Percentiles rank a stretch among this genome's conserved stretches.
Evolutionary conservation across 2,888 invertebrate species (phyloP).

Genomic region (Melinopterus prodromus): DNA sequence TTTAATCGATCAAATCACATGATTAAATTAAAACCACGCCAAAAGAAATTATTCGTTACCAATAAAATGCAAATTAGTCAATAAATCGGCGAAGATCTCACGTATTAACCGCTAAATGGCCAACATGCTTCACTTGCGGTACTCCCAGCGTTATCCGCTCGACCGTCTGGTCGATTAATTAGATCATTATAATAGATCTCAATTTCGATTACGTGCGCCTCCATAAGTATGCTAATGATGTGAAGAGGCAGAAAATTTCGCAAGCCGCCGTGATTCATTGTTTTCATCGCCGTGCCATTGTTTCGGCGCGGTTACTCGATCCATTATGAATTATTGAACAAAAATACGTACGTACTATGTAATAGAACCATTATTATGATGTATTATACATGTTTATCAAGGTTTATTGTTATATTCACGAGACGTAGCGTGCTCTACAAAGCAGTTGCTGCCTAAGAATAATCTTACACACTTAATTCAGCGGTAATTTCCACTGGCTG

Average conservation of each 20-base stretch:
- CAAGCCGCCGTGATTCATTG: not conserved
- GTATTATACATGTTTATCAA: not conserved
- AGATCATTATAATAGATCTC: constrained; percentile 25
- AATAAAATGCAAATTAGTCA: too few relatives aligned
- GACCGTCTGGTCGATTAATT: constrained; percentile 17
- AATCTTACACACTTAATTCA: too few relatives aligned
- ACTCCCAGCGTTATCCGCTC: not conserved
- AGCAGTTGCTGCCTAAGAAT: too few relatives aligned
- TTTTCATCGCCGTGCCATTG: not conserved
- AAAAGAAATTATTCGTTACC: too few relatives aligned
- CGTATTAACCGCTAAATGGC: too few relatives aligned
- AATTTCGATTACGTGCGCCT: constrained; percentile 12
- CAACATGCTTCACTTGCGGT: not conserved
- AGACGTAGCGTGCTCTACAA: not conserved
- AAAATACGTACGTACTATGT: not conserved
- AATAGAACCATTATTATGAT: not conserved
- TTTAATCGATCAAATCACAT: too few relatives aligned
- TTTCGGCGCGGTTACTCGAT: not conserved
- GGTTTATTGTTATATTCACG: not conserved
- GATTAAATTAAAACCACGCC: too few relatives aligned
- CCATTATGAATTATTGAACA: not conserved
- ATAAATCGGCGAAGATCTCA: too few relatives aligned
- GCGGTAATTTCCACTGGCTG: too few relatives aligned
- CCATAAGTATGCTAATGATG: constrained; percentile 19
- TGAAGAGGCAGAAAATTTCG: constrained; percentile 7